These are phyloP conservation scores for Eurois occulta DNA, from an alignment of 2,888 invertebrate genomes.

Conservation along the genomic window DNA sequence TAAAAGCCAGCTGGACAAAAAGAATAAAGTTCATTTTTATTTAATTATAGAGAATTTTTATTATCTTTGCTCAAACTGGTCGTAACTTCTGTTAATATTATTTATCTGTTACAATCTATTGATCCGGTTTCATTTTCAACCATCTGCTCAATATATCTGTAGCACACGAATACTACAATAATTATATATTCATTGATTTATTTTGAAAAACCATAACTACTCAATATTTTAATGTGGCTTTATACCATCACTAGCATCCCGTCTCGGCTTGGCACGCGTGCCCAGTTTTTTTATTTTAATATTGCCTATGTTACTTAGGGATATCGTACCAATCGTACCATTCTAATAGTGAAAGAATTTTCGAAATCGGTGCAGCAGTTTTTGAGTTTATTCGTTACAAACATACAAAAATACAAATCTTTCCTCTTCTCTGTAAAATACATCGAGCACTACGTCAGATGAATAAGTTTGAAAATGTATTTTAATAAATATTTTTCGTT, in stretches of 20 bases:
- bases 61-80: neutral
- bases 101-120: slow-evolving; percentile 26
- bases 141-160: slow-evolving; percentile 31
- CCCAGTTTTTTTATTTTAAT: too few relatives aligned
- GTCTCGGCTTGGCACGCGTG: too few relatives aligned
- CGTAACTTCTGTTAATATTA: slow-evolving; percentile 12
- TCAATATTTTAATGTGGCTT: neutral
- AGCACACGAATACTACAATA: neutral
- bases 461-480: neutral
- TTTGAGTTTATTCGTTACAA: too few relatives aligned
- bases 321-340: too few relatives aligned
- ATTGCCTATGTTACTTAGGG: too few relatives aligned
- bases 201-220: neutral
- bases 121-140: slow-evolving; percentile 39
- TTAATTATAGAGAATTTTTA: neutral
- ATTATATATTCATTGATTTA: neutral
- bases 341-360: too few relatives aligned
- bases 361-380: too few relatives aligned
- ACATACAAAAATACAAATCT: too few relatives aligned
- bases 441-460: neutral
- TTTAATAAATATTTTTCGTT: neutral
- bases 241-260: neutral
- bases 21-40: neutral
- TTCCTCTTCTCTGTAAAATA: too few relatives aligned
- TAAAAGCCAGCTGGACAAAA: neutral